phyloP scores from a whole-genome alignment of 2,888 invertebrate species.

The Sphaeridia pumilis region DNA sequence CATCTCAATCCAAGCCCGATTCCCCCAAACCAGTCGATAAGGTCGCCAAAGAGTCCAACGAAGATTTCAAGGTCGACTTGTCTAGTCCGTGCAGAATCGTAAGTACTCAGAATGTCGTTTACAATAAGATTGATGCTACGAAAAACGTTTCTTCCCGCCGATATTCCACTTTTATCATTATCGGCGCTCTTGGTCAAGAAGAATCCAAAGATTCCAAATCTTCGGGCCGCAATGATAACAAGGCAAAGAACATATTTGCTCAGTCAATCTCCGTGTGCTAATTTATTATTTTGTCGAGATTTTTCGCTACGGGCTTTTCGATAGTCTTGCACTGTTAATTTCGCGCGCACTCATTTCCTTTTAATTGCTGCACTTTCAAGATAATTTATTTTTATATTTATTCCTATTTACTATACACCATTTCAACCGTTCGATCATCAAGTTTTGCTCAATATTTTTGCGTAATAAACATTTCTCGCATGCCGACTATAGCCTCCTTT shows the following conservation, averaged over 20 bases:
- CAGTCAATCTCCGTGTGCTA: slow-evolving; percentile 3
- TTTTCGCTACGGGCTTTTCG: neutral
- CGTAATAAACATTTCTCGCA: too few relatives aligned
- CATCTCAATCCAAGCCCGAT: neutral
- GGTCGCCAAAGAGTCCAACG: slow-evolving; percentile 1
- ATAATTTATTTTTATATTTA: too few relatives aligned
- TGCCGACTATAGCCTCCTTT: too few relatives aligned
- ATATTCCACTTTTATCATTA: slow-evolving; percentile 10
- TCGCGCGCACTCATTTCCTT: too few relatives aligned
- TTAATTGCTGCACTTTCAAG: too few relatives aligned
- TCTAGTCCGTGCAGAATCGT: slow-evolving; percentile 35
- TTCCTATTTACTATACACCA: too few relatives aligned
- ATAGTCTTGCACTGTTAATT: too few relatives aligned
- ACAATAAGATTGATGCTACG: slow-evolving; percentile 4
- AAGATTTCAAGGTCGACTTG: slow-evolving; percentile 34
- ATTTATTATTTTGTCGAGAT: neutral
- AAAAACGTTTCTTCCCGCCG: neutral
- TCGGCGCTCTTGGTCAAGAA: neutral
- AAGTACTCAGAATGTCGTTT: slow-evolving; percentile 14
- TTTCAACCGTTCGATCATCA: too few relatives aligned
- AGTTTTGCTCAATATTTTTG: too few relatives aligned
- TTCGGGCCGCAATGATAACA: too few relatives aligned
- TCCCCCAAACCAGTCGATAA: neutral
- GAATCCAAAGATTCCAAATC: neutral
- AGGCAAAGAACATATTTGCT: too few relatives aligned